These are phyloP conservation scores for Piprites chloris DNA, from an alignment of 2,113 vertebrate species.

Conservation along the genomic window DNA sequence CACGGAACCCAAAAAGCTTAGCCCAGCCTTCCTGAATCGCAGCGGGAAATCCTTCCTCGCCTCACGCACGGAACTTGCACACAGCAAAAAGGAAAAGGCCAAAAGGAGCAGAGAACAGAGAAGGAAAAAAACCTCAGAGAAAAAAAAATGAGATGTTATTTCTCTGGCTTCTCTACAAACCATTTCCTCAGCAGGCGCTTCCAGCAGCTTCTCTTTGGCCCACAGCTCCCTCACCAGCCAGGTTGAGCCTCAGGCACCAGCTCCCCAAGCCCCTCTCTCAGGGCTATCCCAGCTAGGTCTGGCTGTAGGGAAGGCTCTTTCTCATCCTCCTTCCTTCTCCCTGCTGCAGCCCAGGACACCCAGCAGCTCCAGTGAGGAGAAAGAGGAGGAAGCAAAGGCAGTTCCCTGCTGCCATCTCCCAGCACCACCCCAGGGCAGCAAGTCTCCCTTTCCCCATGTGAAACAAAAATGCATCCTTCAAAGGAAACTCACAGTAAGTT, in stretches of 20 bases:
- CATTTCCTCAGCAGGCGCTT: background rate
- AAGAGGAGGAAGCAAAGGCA: background rate
- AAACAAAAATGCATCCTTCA: background rate
- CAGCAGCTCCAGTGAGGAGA: fast-evolving
- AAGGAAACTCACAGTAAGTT: background rate
- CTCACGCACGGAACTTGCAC: fast-evolving
- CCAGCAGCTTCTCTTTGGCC: background rate
- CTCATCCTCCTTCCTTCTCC: background rate
- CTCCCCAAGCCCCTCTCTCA: fast-evolving
- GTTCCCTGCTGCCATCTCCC: background rate
- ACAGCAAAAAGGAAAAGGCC: background rate
- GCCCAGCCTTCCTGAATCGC: fast-evolving
- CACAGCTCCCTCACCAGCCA: background rate
- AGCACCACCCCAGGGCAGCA: background rate
- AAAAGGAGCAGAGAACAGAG: background rate
- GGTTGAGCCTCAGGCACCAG: background rate
- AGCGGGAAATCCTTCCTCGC: background rate
- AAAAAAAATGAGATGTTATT: background rate
- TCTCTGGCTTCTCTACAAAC: background rate
- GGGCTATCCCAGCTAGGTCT: background rate
- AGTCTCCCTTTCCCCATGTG: background rate
- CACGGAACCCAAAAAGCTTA: background rate
- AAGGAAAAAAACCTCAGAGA: background rate
- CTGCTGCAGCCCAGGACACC: background rate
- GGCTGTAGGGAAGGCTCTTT: background rate